Percentiles rank a stretch among this genome's conserved stretches.
Conservation (phyloP, 1,140 invertebrate species). For the Tetranychus urticae region DNA sequence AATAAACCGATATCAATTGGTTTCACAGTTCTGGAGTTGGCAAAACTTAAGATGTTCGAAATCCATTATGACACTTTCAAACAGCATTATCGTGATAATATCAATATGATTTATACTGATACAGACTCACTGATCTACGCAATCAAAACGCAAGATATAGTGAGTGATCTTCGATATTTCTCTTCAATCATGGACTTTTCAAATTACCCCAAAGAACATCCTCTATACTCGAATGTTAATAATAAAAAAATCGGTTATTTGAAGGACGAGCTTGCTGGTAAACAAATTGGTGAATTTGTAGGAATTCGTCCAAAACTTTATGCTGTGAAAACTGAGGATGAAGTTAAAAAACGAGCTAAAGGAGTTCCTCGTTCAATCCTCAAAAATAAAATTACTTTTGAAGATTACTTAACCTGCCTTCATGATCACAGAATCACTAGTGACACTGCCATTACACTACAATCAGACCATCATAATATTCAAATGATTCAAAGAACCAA, state of each 20-base stretch:
- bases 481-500: no score
- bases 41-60: conserved; percentile 15
- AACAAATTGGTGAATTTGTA: background rate
- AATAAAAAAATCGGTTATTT: conserved; percentile 6
- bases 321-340: background rate
- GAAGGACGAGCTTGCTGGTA: conserved; percentile 1
- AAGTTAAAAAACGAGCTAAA: background rate
- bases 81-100: conserved; percentile 9
- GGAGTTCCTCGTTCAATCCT: background rate
- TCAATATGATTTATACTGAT: conserved; percentile 18
- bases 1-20: conserved; percentile 17
- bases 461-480: no score
- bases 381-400: no score
- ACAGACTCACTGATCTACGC: conserved; percentile 22
- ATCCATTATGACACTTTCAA: conserved; percentile 16
- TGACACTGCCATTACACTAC: no score
- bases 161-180: conserved; percentile 18
- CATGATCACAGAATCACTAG: no score
- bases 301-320: conserved; percentile 5
- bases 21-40: conserved; percentile 14
- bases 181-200: background rate
- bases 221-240: background rate
- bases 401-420: no score
- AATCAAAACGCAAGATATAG: conserved; percentile 21
- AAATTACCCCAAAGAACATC: conserved; percentile 1